Evolutionary conservation across 2,888 invertebrate species (phyloP).

Genomic region (Cyclophora punctaria): DNA sequence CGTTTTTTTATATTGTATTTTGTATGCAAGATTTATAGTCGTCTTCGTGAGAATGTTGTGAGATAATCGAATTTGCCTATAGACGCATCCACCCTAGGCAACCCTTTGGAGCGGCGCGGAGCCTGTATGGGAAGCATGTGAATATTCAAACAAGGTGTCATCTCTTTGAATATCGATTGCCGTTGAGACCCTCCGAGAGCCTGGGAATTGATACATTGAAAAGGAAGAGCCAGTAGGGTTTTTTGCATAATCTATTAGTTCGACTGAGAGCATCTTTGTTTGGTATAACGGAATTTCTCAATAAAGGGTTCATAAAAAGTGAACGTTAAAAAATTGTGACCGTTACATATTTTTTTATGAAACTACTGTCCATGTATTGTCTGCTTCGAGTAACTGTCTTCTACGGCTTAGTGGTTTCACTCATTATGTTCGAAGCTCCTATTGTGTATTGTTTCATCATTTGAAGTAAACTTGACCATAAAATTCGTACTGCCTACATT

Average conservation of each 20-base stretch:
- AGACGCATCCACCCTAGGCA: constrained; percentile 59
- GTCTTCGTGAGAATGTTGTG: constrained; percentile 66
- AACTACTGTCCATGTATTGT: constrained; percentile 45
- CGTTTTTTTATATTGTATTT: constrained; percentile 58
- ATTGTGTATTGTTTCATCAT: no score
- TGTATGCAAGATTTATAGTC: constrained; percentile 73
- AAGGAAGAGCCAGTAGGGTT: constrained; percentile 60
- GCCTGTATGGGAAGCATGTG: constrained; percentile 65
- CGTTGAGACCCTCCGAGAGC: constrained; percentile 57
- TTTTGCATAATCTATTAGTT: constrained; percentile 73
- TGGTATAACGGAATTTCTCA: constrained; percentile 53
- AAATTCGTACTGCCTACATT: no score
- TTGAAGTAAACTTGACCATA: no score
- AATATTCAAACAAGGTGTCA: constrained; percentile 76
- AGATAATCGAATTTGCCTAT: constrained; percentile 76
- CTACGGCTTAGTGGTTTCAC: no score
- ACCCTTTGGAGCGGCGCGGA: constrained; percentile 51
- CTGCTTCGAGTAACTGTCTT: constrained; percentile 16
- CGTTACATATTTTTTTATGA: constrained; percentile 52
- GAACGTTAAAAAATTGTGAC: constrained; percentile 56
- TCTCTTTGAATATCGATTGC: constrained; percentile 74
- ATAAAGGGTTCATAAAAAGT: constrained; percentile 57
- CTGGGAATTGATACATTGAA: constrained; percentile 70
- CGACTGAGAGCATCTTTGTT: constrained; percentile 49
- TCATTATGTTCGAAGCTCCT: background rate